These are phyloP conservation scores for Nasonia giraulti DNA, from an alignment of 1,140 invertebrate species.

Conservation along the genomic window DNA sequence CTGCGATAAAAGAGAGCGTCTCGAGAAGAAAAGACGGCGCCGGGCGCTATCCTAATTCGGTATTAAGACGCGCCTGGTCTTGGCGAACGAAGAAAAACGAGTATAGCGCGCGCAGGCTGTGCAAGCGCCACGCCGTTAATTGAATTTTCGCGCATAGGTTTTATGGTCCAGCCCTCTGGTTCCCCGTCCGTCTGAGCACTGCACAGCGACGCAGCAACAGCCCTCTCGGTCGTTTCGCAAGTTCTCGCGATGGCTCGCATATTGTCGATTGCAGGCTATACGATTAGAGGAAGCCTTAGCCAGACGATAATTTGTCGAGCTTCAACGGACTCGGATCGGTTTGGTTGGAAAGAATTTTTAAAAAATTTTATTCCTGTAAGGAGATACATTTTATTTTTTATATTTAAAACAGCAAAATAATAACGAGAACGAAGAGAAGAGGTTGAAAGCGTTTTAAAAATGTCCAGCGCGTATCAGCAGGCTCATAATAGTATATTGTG, in stretches of 20 bases:
- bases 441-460: no score
- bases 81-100: constrained; percentile 5
- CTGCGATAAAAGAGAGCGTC: constrained; percentile 27
- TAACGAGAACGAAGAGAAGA: no score
- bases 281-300: no score
- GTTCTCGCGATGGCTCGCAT: neutral
- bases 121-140: neutral
- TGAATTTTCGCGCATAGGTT: constrained; percentile 5
- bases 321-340: no score
- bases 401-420: no score
- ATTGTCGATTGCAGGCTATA: neutral
- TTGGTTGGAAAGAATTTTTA: no score
- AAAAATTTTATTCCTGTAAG: no score
- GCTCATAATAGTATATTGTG: no score
- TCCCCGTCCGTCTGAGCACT: neutral
- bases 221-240: neutral
- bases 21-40: neutral
- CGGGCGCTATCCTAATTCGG: constrained; percentile 46
- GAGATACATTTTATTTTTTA: no score
- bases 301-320: no score
- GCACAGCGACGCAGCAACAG: neutral
- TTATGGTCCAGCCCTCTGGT: neutral
- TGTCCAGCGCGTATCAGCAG: no score
- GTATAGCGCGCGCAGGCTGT: neutral
- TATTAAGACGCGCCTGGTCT: constrained; percentile 11